Conservation (phyloP, 2,888 invertebrate genomes). For the Falcaria lacertinaria region DNA sequence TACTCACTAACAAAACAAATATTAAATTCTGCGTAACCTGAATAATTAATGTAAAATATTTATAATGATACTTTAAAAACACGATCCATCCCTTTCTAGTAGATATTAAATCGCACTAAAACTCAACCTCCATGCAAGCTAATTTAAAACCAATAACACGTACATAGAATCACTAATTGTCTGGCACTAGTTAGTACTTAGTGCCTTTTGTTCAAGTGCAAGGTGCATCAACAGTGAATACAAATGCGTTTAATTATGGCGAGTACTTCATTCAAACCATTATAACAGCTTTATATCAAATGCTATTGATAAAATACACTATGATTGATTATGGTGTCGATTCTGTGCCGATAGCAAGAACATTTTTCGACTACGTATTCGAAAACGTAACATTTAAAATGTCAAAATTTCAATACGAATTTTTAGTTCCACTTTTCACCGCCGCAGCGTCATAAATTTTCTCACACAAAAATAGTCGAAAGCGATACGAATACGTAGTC, state of each 20-base stretch:
- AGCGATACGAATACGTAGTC: too few species aligned
- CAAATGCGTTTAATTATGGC: slow-evolving; percentile 15
- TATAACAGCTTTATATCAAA: background rate
- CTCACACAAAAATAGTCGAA: too few species aligned
- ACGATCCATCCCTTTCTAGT: background rate
- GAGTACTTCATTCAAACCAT: slow-evolving; percentile 3
- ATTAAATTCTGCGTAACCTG: background rate
- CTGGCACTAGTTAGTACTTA: slow-evolving; percentile 28
- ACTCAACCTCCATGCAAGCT: slow-evolving; percentile 8
- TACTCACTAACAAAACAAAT: background rate
- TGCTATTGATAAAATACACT: too few species aligned
- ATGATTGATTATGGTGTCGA: too few species aligned
- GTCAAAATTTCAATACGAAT: too few species aligned
- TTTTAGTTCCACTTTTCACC: too few species aligned
- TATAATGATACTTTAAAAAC: too few species aligned
- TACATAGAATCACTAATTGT: slow-evolving; percentile 32
- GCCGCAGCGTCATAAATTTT: too few species aligned
- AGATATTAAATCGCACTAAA: background rate
- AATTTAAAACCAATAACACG: slow-evolving; percentile 23
- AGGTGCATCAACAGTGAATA: slow-evolving; percentile 7
- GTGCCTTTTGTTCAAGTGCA: slow-evolving; percentile 12
- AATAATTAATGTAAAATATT: background rate
- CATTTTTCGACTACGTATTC: too few species aligned
- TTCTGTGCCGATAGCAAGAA: too few species aligned
- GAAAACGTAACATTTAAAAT: too few species aligned